Evolutionary conservation across 2,888 invertebrate species (phyloP).

Genomic region (Phalera bucephala): DNA sequence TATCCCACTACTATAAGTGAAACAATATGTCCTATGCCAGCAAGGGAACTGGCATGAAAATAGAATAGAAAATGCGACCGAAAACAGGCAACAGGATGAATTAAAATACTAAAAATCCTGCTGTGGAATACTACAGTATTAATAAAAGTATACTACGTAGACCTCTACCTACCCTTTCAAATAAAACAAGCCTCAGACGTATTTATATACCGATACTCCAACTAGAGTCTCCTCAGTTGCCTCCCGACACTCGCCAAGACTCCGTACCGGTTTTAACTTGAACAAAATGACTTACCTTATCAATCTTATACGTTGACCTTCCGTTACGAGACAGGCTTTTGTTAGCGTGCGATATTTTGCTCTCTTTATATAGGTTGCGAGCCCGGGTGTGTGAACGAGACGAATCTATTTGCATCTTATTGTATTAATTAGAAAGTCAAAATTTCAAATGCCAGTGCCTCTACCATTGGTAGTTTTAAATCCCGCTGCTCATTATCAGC

Average conservation of each 20-base stretch:
- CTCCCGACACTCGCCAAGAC: not conserved
- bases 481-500: not conserved
- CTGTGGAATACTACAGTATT: too few relatives aligned
- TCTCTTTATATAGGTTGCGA: not conserved
- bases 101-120: too few relatives aligned
- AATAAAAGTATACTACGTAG: too few relatives aligned
- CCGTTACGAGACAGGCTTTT: not conserved
- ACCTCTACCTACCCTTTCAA: too few relatives aligned
- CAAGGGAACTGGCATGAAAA: too few relatives aligned
- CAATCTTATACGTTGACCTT: not conserved
- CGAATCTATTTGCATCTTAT: not conserved
- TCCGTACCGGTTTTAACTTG: not conserved
- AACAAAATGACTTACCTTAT: not conserved
- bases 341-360: not conserved
- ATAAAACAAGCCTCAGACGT: too few relatives aligned
- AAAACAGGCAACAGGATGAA: too few relatives aligned
- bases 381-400: not conserved
- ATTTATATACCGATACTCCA: too few relatives aligned
- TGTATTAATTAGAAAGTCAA: not conserved
- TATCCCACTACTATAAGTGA: too few relatives aligned
- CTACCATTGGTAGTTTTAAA: too few relatives aligned
- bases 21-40: too few relatives aligned
- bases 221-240: not conserved
- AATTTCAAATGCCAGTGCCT: not conserved
- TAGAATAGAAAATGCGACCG: too few relatives aligned